Conservation (phyloP, 2,888 invertebrate genomes). For the Dysmachus trigonus region DNA sequence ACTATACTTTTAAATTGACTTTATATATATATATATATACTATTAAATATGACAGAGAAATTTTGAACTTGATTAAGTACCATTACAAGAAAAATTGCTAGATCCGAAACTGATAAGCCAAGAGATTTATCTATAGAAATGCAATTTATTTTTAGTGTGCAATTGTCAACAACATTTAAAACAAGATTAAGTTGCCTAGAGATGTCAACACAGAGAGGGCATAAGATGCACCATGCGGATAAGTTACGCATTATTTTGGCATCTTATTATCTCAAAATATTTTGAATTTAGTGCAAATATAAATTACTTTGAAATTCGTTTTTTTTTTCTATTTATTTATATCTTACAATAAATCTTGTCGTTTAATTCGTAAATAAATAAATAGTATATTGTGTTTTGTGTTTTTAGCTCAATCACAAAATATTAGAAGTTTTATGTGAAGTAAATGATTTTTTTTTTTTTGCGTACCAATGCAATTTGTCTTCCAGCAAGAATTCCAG, state of each 20-base stretch:
- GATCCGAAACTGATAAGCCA: not conserved
- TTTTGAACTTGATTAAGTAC: not conserved
- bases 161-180: not conserved
- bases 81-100: not conserved
- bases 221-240: not conserved
- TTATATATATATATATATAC: too few relatives aligned
- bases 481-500: conserved; percentile 61
- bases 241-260: not conserved
- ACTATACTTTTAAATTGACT: too few relatives aligned
- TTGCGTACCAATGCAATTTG: conserved; percentile 52
- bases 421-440: not conserved
- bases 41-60: not conserved
- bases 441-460: not conserved
- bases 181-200: not conserved
- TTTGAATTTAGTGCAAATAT: too few relatives aligned
- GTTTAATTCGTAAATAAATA: not conserved
- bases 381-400: not conserved
- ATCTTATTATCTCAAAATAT: too few relatives aligned
- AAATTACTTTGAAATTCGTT: too few relatives aligned
- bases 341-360: not conserved
- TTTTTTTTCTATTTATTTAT: not conserved
- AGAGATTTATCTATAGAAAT: not conserved
- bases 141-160: not conserved
- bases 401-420: not conserved
- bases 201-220: not conserved